These are phyloP conservation scores for Hylyphantes graminicola DNA, from an alignment of 1,140 invertebrate genomes.

Conservation along the genomic window DNA sequence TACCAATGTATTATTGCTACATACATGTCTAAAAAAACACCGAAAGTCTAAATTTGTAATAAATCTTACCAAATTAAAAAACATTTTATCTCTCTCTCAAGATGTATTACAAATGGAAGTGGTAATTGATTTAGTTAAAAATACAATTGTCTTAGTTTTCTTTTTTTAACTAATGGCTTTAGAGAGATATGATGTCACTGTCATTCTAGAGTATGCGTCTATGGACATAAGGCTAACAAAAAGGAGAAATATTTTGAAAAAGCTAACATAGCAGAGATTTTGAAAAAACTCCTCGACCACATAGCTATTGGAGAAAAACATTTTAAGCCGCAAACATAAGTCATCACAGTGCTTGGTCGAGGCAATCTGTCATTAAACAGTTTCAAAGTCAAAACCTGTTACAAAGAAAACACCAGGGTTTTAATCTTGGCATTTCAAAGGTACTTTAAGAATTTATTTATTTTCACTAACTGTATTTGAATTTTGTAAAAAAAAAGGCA, in stretches of 20 bases:
- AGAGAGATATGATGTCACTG: slow-evolving; percentile 48
- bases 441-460: no score
- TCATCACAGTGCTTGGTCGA: slow-evolving; percentile 25
- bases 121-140: slow-evolving; percentile 52
- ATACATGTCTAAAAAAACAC: slow-evolving; percentile 48
- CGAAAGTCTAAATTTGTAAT: slow-evolving; percentile 24
- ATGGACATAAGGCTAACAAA: slow-evolving; percentile 31
- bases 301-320: slow-evolving; percentile 28
- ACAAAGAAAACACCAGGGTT: no score
- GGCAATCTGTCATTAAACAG: no score
- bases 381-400: no score
- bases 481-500: no score
- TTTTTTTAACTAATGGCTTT: slow-evolving; percentile 34
- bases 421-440: no score
- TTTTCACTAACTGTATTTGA: no score
- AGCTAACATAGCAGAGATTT: slow-evolving; percentile 36
- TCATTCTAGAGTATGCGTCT: slow-evolving; percentile 16
- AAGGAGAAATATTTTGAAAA: background rate
- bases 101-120: slow-evolving; percentile 56
- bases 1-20: slow-evolving; percentile 57
- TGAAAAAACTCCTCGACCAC: slow-evolving; percentile 1
- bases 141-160: slow-evolving; percentile 34
- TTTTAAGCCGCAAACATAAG: slow-evolving; percentile 8
- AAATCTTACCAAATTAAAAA: slow-evolving; percentile 22
- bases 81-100: slow-evolving; percentile 16